Conservation (phyloP, 2,113 vertebrate genomes). For the Nannobrachium achirus region DNA sequence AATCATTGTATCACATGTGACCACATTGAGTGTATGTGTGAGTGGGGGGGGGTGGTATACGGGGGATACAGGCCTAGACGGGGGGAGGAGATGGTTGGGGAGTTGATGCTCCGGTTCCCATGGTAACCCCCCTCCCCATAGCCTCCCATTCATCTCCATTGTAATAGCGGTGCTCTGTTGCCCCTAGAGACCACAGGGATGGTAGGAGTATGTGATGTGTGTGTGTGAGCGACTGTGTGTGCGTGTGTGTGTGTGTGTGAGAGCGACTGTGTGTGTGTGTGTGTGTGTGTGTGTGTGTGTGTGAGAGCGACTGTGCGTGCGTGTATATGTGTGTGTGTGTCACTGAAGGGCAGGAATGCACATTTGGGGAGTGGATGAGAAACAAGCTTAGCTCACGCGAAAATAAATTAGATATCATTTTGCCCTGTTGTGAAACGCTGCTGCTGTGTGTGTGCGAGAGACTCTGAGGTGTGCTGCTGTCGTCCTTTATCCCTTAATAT, state of each 20-base stretch:
- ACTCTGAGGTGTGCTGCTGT: no score
- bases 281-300: no score
- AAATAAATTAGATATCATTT: neutral
- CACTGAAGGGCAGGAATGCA: neutral
- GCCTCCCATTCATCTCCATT: conserved; percentile 78
- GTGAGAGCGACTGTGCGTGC: no score
- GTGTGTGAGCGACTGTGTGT: conserved; percentile 23
- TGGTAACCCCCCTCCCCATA: conserved; percentile 53
- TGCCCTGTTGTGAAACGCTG: neutral
- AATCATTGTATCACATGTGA: no score
- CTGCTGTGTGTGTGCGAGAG: no score
- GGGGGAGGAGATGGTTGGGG: conserved; percentile 15
- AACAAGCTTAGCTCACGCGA: conserved; percentile 15
- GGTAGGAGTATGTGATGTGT: conserved; percentile 67
- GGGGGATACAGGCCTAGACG: neutral
- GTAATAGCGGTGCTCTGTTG: conserved; percentile 71
- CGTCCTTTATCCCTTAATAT: no score
- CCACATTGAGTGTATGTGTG: neutral
- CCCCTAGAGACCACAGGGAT: conserved; percentile 70
- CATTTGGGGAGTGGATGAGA: conserved; percentile 1
- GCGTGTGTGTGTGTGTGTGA: neutral
- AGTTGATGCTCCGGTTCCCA: conserved; percentile 63
- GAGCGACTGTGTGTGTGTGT: no score
- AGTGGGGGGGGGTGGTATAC: neutral
- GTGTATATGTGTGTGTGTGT: no score